phyloP scores from a whole-genome alignment of 2,888 invertebrate genomes.

The Coronaproctus castanopsis region DNA sequence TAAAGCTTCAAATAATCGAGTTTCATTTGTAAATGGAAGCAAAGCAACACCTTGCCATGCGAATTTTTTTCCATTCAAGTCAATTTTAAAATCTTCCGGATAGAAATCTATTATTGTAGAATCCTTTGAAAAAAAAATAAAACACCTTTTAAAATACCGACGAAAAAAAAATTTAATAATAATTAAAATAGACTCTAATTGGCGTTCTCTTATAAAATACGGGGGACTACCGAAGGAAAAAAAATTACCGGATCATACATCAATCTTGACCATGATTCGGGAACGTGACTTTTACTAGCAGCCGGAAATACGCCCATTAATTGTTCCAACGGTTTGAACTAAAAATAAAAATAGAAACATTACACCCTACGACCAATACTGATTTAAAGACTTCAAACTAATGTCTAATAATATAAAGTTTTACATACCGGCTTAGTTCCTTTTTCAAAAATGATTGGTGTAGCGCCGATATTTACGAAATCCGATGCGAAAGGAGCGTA shows the following conservation, averaged over 20 bases:
- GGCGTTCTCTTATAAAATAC: no score
- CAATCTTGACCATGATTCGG: conserved; percentile 73
- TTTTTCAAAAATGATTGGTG: conserved; percentile 69
- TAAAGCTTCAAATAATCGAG: conserved; percentile 62
- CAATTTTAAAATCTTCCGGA: conserved; percentile 90
- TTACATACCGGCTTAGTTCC: conserved; percentile 69
- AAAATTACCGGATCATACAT: conserved; percentile 85
- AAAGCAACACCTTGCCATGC: conserved; percentile 99
- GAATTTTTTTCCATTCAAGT: conserved; percentile 96
- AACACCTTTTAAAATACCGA: no score
- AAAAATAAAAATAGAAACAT: conserved; percentile 21
- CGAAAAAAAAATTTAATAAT: no score
- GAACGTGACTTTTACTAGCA: conserved; percentile 83
- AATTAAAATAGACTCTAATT: no score
- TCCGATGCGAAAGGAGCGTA: conserved; percentile 99
- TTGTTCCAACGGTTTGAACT: conserved; percentile 94
- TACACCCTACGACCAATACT: background rate
- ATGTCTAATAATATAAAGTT: no score
- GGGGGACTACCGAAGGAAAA: no score
- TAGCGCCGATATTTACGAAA: conserved; percentile 72
- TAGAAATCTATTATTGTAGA: conserved; percentile 97
- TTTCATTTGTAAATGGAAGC: conserved; percentile 92
- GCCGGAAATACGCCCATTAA: conserved; percentile 99
- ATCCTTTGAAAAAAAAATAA: conserved; percentile 43
- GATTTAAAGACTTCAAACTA: no score